Base-by-base conservation (phyloP, 92 coral and sea anemone genomes). In the Isaurus tuberculatus region DNA sequence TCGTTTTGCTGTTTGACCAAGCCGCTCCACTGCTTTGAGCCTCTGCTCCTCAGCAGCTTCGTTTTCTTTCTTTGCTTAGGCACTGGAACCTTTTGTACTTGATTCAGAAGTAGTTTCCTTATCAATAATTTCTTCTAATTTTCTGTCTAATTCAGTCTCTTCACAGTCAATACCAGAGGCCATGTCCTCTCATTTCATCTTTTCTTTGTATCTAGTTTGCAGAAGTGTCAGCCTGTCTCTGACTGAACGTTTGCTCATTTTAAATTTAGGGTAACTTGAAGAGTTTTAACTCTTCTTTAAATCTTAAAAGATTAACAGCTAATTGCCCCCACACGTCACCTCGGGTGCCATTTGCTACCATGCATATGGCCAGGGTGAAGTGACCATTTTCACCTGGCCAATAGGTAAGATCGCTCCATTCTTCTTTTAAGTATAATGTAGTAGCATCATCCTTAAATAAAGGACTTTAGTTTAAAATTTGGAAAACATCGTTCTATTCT, bases 311-410 rank as follows among this genome's bases (percentile, higher is more conserved):
- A 26, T 25, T 11, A 13, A 65, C 4, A 2, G 85, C 67, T 34
- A 89, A 57, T 25, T 72, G 46, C 22, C 80, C 83, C 92, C 89
- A 89, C 6, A 80, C 72, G 49, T 72, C 88, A 43, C 89, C 89
- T 64, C 89, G 29, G n/a, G n/a, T n/a, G n/a, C n/a, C n/a, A n/a
- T n/a, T n/a, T n/a, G n/a, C n/a, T n/a, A n/a, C n/a, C n/a, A n/a
- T n/a, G n/a, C n/a, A n/a, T n/a, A n/a, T n/a, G n/a, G n/a, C n/a
- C n/a, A n/a, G n/a, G n/a, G n/a, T n/a, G n/a, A n/a, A n/a, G n/a
- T n/a, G n/a, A n/a, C n/a, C n/a, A n/a, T n/a, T n/a, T n/a, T n/a
- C n/a, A n/a, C n/a, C n/a, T n/a, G n/a, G n/a, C n/a, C n/a, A n/a
- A n/a, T n/a, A n/a, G n/a, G n/a, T n/a, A n/a, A n/a, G n/a, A n/a